Evolutionary conservation across 2,113 vertebrate species (phyloP), one percentile per base, ranked within the genome.

Genomic region (Hylia prasina): DNA sequence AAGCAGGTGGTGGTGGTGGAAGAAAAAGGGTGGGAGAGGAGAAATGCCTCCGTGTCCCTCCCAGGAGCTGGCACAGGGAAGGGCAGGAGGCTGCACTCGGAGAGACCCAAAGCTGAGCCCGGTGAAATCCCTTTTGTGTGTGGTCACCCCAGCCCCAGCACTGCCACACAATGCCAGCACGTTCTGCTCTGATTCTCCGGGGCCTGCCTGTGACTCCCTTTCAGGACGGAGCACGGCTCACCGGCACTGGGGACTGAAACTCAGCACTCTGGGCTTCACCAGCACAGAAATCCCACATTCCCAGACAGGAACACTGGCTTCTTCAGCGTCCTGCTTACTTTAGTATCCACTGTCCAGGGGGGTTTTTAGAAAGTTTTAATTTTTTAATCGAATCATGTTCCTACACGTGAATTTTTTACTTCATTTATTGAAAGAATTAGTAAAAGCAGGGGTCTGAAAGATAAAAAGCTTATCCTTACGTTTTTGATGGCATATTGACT

Each of bases 101-200:
- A 54, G 88, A 71, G 40, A 48, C 65, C 44, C 28, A 0, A 15
- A 64, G 70, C 92, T 85, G 25, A 57, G 91, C 60, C 87, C 18
- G 37, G 83, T 18, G 73, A n/a, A 35, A 51, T 64, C 87, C 91
- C 87, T 92, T 92, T 42, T 48, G 89, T 68, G 24, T 39, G 72
- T 5, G 86, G 87, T 56, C 91, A 81, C 1, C 7, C 23, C 60
- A 40, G 87, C 3, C 50, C 83, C 91, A 70, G 91, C 90, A 5
- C 24, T 15, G 88, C n/a, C 66, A 19, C 76, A 23, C 95, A 78
- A 70, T 6, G 68, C 18, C 93, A 82, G 93, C 84, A 77, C 58
- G 93, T 94, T 95, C 94, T 87, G 94, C 95, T 96, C 95, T 95
- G 96, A 89, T 96, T 91, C 47, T 42, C 92, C 2, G 33, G 84